These are phyloP conservation scores for Clarias macrocephalus DNA, from an alignment of 2,113 vertebrate species.

Conservation along the genomic window DNA sequence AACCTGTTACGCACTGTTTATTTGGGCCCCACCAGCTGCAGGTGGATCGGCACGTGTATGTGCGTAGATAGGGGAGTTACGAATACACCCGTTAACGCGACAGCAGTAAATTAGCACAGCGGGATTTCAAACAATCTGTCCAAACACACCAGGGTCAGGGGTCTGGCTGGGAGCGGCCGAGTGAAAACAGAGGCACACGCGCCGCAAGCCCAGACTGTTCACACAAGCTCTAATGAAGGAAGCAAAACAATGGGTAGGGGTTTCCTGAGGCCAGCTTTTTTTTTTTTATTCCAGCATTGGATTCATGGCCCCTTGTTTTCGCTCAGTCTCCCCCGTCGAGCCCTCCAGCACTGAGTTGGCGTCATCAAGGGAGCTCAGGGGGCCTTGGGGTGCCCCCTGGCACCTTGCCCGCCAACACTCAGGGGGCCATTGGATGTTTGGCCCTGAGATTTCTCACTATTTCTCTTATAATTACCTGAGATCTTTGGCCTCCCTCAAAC, in stretches of 20 bases:
- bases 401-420: slow-evolving; percentile 17
- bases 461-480: slow-evolving; percentile 42
- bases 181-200: slow-evolving; percentile 77
- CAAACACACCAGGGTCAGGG: slow-evolving; percentile 66
- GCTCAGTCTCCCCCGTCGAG: slow-evolving; percentile 64
- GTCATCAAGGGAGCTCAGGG: slow-evolving; percentile 71
- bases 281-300: slow-evolving; percentile 47
- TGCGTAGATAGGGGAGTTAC: slow-evolving; percentile 27
- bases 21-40: slow-evolving; percentile 27
- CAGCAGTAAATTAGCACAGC: slow-evolving; percentile 30
- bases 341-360: slow-evolving; percentile 61
- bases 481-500: slow-evolving; percentile 13
- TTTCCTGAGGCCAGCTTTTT: slow-evolving; percentile 67
- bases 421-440: slow-evolving; percentile 32
- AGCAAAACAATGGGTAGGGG: slow-evolving; percentile 77
- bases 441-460: slow-evolving; percentile 39
- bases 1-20: slow-evolving; percentile 13
- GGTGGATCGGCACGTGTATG: slow-evolving; percentile 25
- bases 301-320: slow-evolving; percentile 66
- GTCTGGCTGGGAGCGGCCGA: slow-evolving; percentile 64
- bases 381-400: slow-evolving; percentile 16
- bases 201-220: slow-evolving; percentile 67
- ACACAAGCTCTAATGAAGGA: slow-evolving; percentile 76
- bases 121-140: slow-evolving; percentile 67
- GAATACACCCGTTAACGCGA: slow-evolving; percentile 36